Evolutionary conservation across 2,113 vertebrate genomes (phyloP).

Genomic region (Copsychus sechellarum): DNA sequence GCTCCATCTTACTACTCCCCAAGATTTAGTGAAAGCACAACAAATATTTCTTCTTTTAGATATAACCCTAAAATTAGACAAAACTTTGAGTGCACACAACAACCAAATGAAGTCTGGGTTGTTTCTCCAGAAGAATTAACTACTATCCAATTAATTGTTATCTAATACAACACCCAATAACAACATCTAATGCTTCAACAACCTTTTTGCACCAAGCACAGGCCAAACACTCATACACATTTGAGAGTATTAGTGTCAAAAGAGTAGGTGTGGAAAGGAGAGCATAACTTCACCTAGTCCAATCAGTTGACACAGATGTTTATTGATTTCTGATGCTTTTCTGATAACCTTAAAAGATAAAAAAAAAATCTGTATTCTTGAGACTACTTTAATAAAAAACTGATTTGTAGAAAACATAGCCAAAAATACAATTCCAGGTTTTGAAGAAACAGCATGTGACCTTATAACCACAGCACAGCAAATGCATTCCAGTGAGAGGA

Average conservation of each 20-base stretch:
- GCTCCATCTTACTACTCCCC: fast-evolving
- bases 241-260: not conserved
- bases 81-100: not conserved
- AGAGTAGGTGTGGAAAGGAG: not conserved
- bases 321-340: not conserved
- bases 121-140: not conserved
- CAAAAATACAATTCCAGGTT: not conserved
- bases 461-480: not conserved
- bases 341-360: not conserved
- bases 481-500: fast-evolving
- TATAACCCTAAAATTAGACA: not conserved
- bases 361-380: not conserved
- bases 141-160: not conserved
- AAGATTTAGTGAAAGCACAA: not conserved
- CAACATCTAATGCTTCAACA: not conserved
- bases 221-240: fast-evolving
- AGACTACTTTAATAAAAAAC: not conserved
- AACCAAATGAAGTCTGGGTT: not conserved
- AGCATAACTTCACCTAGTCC: not conserved
- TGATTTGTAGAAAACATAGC: not conserved
- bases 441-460: not conserved
- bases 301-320: not conserved
- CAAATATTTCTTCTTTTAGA: not conserved
- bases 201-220: not conserved
- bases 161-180: not conserved